Conservation (phyloP, 2,797 vertebrate species). For the Sebastes hopkinsi region DNA sequence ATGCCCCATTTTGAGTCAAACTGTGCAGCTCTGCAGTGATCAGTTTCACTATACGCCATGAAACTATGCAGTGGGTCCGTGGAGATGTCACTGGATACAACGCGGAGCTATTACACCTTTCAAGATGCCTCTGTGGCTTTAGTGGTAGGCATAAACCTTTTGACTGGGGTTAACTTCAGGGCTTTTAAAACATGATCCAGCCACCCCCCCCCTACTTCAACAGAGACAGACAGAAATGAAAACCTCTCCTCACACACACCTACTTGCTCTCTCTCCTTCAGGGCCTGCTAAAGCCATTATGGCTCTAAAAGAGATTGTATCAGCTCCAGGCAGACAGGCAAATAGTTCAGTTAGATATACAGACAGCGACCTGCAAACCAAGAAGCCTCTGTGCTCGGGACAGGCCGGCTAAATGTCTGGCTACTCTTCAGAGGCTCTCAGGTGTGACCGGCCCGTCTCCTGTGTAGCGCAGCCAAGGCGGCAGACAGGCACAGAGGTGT, state of each 20-base stretch:
- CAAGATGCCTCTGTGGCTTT: slow-evolving; percentile 69
- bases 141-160: slow-evolving; percentile 74
- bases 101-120: slow-evolving; percentile 51
- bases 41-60: neutral
- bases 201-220: slow-evolving; percentile 25
- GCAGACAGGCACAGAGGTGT: slow-evolving; percentile 72
- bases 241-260: slow-evolving; percentile 65
- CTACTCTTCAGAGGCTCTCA: slow-evolving; percentile 77
- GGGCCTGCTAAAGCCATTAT: slow-evolving; percentile 77
- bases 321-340: slow-evolving; percentile 63
- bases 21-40: neutral
- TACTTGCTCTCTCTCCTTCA: slow-evolving; percentile 64
- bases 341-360: slow-evolving; percentile 67
- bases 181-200: slow-evolving; percentile 79
- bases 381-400: slow-evolving; percentile 61
- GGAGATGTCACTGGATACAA: slow-evolving; percentile 62
- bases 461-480: slow-evolving; percentile 59
- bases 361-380: slow-evolving; percentile 53
- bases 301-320: slow-evolving; percentile 68
- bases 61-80: slow-evolving; percentile 17
- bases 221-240: slow-evolving; percentile 67
- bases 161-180: slow-evolving; percentile 79
- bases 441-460: slow-evolving; percentile 71
- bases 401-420: slow-evolving; percentile 69
- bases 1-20: neutral